phyloP scores from a whole-genome alignment of 37 sponge, comb jelly and placozoan species.

The Petrosia ficiformis region DNA sequence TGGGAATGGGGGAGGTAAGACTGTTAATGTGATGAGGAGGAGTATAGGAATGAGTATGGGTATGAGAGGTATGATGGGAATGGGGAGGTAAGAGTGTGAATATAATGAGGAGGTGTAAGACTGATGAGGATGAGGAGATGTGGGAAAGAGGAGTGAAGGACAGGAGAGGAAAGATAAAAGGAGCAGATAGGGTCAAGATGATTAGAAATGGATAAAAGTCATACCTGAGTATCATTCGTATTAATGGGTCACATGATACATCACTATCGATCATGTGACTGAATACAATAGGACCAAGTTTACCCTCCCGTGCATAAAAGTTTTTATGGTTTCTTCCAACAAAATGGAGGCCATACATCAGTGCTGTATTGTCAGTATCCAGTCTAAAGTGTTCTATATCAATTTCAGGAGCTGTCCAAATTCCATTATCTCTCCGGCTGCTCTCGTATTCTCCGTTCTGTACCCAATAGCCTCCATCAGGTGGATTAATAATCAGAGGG shows the following conservation, averaged over 20 bases:
- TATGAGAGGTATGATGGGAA: background rate
- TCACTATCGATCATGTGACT: slow-evolving; percentile 50
- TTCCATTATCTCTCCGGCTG: slow-evolving; percentile 33
- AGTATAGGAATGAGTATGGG: background rate
- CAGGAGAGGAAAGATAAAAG: no score
- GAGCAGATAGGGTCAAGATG: no score
- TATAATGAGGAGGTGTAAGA: background rate
- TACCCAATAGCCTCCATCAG: slow-evolving; percentile 41
- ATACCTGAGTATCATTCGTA: slow-evolving; percentile 31
- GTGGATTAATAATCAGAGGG: slow-evolving; percentile 37
- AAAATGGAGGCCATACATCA: slow-evolving; percentile 50
- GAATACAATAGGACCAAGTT: slow-evolving; percentile 33
- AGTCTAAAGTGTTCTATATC: slow-evolving; percentile 60
- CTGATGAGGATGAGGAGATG: no score
- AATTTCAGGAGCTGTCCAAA: slow-evolving; percentile 62
- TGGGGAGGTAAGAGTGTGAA: no score
- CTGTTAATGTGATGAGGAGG: background rate
- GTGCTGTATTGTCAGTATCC: slow-evolving; percentile 30
- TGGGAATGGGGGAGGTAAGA: background rate
- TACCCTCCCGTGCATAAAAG: slow-evolving; percentile 39
- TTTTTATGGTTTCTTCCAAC: slow-evolving; percentile 40
- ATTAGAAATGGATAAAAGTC: no score
- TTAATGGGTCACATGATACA: slow-evolving; percentile 18
- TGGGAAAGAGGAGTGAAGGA: no score
- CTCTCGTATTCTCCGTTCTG: slow-evolving; percentile 44